These are phyloP conservation scores for Eumeta japonica DNA, from an alignment of 1,140 invertebrate species.

Conservation along the genomic window DNA sequence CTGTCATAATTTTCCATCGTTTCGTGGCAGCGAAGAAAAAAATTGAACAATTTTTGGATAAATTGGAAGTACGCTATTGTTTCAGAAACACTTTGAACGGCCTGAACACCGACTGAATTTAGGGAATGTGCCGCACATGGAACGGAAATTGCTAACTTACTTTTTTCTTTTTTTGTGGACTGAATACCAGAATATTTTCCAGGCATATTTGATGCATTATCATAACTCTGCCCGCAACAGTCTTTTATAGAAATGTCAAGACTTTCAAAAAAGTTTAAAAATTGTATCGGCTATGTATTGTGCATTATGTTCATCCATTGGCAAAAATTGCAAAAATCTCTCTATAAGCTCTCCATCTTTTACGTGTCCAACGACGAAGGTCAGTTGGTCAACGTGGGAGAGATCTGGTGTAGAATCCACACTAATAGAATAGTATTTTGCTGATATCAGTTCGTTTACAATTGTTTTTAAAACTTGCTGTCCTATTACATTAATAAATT, in stretches of 20 bases:
- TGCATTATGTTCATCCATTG: constrained; percentile 13
- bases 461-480: constrained; percentile 12
- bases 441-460: constrained; percentile 11
- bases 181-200: constrained; percentile 20
- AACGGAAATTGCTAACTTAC: constrained; percentile 6
- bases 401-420: too few relatives aligned
- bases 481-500: too few relatives aligned
- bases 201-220: constrained; percentile 32
- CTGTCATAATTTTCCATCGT: too few relatives aligned
- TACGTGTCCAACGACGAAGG: too few relatives aligned
- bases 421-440: constrained; percentile 18
- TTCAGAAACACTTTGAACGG: too few relatives aligned
- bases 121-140: constrained; percentile 8
- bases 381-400: too few relatives aligned
- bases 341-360: constrained; percentile 14
- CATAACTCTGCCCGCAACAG: constrained; percentile 28
- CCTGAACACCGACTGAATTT: constrained; percentile 6
- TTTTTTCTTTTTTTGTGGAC: constrained; percentile 2
- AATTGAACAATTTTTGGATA: too few relatives aligned
- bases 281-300: constrained; percentile 18
- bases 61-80: too few relatives aligned
- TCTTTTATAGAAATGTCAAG: constrained; percentile 25
- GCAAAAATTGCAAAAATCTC: constrained; percentile 18
- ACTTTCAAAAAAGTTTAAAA: constrained; percentile 20
- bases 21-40: too few relatives aligned